Percentiles rank a stretch among this genome's conserved stretches.
Evolutionary conservation across 2,797 vertebrate species (phyloP).

Genomic region (Molossus alvarezi): DNA sequence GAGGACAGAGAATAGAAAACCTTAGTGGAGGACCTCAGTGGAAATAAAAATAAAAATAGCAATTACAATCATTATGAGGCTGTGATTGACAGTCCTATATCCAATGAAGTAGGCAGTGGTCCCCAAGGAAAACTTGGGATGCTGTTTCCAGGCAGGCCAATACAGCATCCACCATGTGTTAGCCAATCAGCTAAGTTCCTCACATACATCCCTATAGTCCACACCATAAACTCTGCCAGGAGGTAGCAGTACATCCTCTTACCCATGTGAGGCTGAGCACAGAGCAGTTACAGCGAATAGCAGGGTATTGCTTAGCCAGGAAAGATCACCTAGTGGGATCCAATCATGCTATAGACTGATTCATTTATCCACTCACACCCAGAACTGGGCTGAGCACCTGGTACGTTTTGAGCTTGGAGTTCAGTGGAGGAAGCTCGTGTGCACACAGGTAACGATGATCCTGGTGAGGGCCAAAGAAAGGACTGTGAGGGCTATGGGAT

Average conservation of each 20-base stretch:
- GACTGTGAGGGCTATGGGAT: not conserved
- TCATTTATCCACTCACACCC: not conserved
- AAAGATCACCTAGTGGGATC: too few species aligned
- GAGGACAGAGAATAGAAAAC: not conserved
- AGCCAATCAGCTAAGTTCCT: not conserved
- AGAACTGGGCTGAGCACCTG: not conserved
- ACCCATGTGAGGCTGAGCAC: not conserved
- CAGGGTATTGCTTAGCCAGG: not conserved
- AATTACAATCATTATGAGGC: not conserved
- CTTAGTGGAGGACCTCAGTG: not conserved
- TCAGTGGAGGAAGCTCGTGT: not conserved
- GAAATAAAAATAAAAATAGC: not conserved
- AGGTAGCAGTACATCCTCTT: not conserved
- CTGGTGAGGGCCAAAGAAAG: not conserved
- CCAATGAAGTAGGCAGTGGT: not conserved
- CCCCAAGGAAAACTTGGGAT: not conserved
- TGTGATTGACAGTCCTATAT: not conserved
- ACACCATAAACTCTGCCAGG: not conserved
- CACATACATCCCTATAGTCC: not conserved
- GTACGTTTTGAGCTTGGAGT: not conserved
- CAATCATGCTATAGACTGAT: not conserved
- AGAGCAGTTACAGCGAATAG: accelerated
- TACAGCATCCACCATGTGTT: not conserved
- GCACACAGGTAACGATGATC: not conserved
- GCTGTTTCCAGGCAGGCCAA: not conserved